Percentiles rank a stretch among this genome's conserved stretches.
These are phyloP conservation scores for Drosophila carrolli DNA, from an alignment of 1,140 invertebrate species.

Conservation along the genomic window DNA sequence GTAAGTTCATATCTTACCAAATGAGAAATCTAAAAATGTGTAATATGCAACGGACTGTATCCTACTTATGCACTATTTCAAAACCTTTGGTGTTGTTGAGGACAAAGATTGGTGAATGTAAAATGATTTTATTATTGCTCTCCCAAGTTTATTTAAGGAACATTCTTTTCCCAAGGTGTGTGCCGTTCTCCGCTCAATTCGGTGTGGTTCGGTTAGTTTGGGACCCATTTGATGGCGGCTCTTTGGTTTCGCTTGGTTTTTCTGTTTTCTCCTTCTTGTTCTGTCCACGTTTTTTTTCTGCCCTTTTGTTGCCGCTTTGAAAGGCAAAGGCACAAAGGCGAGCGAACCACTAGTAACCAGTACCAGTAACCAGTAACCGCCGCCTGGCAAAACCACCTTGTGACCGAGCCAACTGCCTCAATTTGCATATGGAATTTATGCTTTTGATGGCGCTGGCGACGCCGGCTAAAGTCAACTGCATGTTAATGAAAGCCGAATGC, in stretches of 20 bases:
- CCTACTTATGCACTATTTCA: too few species aligned
- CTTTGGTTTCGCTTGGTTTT: slow-evolving; percentile 21
- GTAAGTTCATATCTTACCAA: too few species aligned
- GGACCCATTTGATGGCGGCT: slow-evolving; percentile 47
- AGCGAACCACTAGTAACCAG: slow-evolving; percentile 5
- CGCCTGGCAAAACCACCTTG: slow-evolving; percentile 8
- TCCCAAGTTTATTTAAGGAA: neutral
- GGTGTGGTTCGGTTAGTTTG: slow-evolving; percentile 1
- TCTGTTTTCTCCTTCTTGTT: slow-evolving; percentile 3
- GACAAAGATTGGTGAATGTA: too few species aligned
- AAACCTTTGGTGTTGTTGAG: too few species aligned
- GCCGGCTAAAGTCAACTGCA: slow-evolving; percentile 59
- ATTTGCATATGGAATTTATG: slow-evolving; percentile 81
- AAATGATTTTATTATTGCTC: too few species aligned
- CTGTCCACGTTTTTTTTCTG: neutral
- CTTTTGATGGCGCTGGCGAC: slow-evolving; percentile 66
- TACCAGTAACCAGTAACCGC: slow-evolving; percentile 4
- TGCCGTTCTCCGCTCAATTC: slow-evolving; percentile 26
- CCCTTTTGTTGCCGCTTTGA: slow-evolving; percentile 23
- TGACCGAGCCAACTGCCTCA: slow-evolving; percentile 22
- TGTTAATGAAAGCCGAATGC: slow-evolving; percentile 79
- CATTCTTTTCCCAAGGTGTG: neutral
- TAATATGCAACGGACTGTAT: too few species aligned
- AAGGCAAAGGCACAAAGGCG: slow-evolving; percentile 27
- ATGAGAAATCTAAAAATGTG: too few species aligned